A percentile compares a stretch with the other conserved stretches of the same genome.
Evolutionary conservation across 1,140 invertebrate species (phyloP).

Genomic region (Drosophila aff.): DNA sequence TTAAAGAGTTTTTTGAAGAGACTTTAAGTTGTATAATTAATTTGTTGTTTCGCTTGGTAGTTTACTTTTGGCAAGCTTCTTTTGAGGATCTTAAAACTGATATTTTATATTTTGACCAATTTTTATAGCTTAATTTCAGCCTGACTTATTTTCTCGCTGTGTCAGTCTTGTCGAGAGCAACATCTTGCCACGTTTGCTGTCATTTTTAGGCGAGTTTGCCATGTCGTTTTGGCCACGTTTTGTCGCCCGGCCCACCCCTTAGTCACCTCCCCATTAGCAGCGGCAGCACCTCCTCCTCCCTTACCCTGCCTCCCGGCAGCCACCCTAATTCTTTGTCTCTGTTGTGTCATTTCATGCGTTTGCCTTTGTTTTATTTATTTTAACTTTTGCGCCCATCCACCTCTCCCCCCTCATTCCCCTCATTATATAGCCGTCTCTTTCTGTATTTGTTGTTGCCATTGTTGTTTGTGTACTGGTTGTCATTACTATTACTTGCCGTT

Average conservation of each 20-base stretch:
- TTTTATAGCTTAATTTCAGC: too few species aligned
- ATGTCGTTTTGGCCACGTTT: slow-evolving; percentile 59
- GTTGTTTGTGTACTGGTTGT: slow-evolving; percentile 41
- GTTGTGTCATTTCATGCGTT: slow-evolving; percentile 72
- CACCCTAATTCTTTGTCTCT: slow-evolving; percentile 41
- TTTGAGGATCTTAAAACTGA: too few species aligned
- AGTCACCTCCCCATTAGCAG: slow-evolving; percentile 5
- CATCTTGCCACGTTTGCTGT: slow-evolving; percentile 56
- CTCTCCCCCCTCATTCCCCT: slow-evolving; percentile 9
- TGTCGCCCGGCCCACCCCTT: slow-evolving; percentile 18
- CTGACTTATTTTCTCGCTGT: neutral
- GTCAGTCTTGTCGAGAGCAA: neutral
- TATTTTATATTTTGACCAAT: neutral
- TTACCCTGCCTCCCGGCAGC: neutral
- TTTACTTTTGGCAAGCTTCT: too few species aligned
- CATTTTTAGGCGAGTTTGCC: slow-evolving; percentile 52
- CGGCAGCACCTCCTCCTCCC: neutral
- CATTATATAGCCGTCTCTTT: slow-evolving; percentile 5
- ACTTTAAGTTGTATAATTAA: too few species aligned
- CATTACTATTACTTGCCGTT: slow-evolving; percentile 68
- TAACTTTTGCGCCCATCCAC: slow-evolving; percentile 67
- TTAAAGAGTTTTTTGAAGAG: too few species aligned
- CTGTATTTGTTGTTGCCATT: slow-evolving; percentile 2
- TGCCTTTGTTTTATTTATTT: slow-evolving; percentile 77
- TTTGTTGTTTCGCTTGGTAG: too few species aligned